phyloP scores from a whole-genome alignment of 2,113 vertebrate genomes.

The Charina bottae region DNA sequence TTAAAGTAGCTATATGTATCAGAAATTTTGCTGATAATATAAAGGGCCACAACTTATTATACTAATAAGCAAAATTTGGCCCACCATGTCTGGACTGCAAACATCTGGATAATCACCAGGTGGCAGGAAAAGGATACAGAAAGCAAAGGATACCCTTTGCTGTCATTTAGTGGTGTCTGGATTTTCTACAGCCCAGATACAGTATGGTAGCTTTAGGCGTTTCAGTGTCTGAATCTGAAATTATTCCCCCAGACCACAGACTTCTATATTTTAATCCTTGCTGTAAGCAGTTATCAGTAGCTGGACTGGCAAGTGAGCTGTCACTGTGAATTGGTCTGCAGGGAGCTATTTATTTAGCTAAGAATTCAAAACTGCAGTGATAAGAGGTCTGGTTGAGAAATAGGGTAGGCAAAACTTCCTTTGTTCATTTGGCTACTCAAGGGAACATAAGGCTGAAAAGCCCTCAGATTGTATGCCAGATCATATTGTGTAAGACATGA shows the following conservation, averaged over 20 bases:
- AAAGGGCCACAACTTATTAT: not conserved
- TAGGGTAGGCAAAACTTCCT: slow-evolving; percentile 17
- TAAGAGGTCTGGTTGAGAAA: slow-evolving; percentile 20
- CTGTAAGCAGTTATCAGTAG: not conserved
- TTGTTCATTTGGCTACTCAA: slow-evolving; percentile 12
- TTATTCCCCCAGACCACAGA: not conserved
- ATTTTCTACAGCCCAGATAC: not conserved
- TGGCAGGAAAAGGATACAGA: not conserved
- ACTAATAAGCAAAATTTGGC: not conserved
- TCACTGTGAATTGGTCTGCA: slow-evolving; percentile 11
- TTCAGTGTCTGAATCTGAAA: not conserved
- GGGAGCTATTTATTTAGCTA: slow-evolving; percentile 30
- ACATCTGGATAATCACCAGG: not conserved
- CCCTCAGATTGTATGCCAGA: slow-evolving; percentile 23
- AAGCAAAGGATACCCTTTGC: not conserved
- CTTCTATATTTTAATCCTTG: slow-evolving; percentile 12
- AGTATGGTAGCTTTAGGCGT: not conserved
- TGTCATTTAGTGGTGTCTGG: not conserved
- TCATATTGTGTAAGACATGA: slow-evolving; percentile 25
- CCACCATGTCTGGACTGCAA: not conserved
- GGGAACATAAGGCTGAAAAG: slow-evolving; percentile 32
- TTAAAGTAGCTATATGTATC: not conserved
- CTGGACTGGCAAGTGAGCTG: not conserved
- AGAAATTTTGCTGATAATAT: not conserved
- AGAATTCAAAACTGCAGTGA: slow-evolving; percentile 1